Evolutionary conservation across 1,140 invertebrate species (phyloP).

Genomic region (Aricia agestis): DNA sequence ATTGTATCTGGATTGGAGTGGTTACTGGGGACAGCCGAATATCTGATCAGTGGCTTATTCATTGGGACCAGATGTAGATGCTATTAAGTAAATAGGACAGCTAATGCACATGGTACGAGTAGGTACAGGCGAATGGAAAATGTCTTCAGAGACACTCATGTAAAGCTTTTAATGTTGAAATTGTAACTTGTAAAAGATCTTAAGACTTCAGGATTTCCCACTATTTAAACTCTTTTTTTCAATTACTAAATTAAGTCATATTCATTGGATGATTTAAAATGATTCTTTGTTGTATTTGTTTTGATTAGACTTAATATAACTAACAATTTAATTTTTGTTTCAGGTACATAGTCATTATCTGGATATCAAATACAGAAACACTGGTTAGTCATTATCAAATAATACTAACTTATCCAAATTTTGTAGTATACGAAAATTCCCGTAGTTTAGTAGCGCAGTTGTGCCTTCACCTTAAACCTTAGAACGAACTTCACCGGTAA

Average conservation of each 20-base stretch:
- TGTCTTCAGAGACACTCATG: not conserved
- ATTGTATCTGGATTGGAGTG: conserved; percentile 6
- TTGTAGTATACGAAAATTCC: not conserved
- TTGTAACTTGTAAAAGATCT: too few species aligned
- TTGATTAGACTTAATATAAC: too few species aligned
- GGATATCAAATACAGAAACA: conserved; percentile 9
- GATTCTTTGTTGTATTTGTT: too few species aligned
- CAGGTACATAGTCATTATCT: conserved; percentile 27
- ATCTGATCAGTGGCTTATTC: conserved; percentile 47
- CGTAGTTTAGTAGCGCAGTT: conserved; percentile 22
- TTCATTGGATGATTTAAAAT: too few species aligned
- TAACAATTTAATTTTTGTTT: conserved; percentile 25
- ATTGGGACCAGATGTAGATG: conserved; percentile 61
- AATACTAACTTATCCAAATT: not conserved
- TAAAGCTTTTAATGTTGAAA: not conserved
- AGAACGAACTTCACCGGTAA: conserved; percentile 63
- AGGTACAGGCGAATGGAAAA: not conserved
- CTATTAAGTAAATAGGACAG: conserved; percentile 39
- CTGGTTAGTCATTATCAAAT: conserved; percentile 15
- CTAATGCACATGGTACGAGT: conserved; percentile 3
- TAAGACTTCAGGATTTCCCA: too few species aligned
- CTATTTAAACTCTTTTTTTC: not conserved
- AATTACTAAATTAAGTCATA: too few species aligned
- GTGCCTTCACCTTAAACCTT: conserved; percentile 55
- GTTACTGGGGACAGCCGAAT: conserved; percentile 14